A percentile compares a stretch with the other conserved stretches of the same genome.
These are phyloP conservation scores for Melopsittacus undulatus DNA, from an alignment of 2,797 vertebrate genomes.

Conservation along the genomic window DNA sequence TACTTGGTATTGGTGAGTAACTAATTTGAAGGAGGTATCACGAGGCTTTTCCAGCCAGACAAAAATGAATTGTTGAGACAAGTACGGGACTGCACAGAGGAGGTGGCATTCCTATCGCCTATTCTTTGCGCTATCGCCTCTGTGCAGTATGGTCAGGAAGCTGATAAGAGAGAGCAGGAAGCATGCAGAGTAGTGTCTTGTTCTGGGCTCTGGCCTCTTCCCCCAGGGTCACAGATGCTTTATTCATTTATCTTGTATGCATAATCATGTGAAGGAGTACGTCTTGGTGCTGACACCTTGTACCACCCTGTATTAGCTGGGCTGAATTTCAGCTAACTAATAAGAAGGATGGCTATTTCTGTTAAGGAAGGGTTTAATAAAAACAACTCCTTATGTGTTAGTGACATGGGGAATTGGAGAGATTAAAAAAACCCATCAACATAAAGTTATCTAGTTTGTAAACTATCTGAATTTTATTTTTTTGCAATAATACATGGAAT, in stretches of 20 bases:
- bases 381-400: fast-evolving
- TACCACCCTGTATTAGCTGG: not conserved
- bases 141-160: constrained; percentile 42
- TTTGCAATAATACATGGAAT: not conserved
- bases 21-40: not conserved
- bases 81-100: not conserved
- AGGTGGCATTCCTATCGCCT: not conserved
- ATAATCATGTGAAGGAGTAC: not conserved
- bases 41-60: not conserved
- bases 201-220: not conserved
- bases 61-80: not conserved
- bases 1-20: not conserved
- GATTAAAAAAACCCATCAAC: fast-evolving
- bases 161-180: constrained; percentile 54
- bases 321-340: not conserved
- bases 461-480: not conserved
- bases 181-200: not conserved
- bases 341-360: not conserved
- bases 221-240: not conserved
- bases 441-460: not conserved
- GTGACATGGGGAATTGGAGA: not conserved
- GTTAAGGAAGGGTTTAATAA: not conserved
- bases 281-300: not conserved
- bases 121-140: not conserved
- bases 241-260: constrained; percentile 17